A percentile compares a stretch with the other conserved stretches of the same genome.
Evolutionary conservation across 2,113 vertebrate genomes (phyloP).

Genomic region (Eretmodus cyanostictus): DNA sequence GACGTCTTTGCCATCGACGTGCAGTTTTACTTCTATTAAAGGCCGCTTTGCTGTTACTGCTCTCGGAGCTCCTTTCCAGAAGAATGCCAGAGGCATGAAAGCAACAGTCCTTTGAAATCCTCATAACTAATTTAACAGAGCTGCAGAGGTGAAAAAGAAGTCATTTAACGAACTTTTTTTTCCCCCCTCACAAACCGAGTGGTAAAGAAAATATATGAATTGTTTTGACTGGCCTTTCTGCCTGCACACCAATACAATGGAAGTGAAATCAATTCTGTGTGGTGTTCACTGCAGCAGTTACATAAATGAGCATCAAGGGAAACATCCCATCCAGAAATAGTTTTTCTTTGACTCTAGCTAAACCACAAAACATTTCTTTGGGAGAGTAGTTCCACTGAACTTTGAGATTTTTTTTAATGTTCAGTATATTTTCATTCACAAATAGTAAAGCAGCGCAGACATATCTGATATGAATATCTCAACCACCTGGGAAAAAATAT

Average conservation of each 20-base stretch:
- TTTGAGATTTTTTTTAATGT: not conserved
- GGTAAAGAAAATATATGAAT: not conserved
- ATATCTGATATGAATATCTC: not conserved
- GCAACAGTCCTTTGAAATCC: not conserved
- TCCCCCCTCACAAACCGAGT: rapidly evolving
- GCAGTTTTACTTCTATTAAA: not conserved
- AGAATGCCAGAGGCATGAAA: not conserved
- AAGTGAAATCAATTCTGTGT: not conserved
- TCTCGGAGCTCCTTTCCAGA: not conserved
- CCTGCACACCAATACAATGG: not conserved
- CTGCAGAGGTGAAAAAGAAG: not conserved
- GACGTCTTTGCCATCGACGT: not conserved
- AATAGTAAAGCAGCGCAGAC: not conserved
- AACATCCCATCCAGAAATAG: not conserved
- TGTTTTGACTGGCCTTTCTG: not conserved
- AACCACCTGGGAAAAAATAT: not conserved
- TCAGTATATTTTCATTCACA: not conserved
- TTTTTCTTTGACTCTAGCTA: not conserved
- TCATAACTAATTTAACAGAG: not conserved
- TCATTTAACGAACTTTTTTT: not conserved
- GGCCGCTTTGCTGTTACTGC: not conserved
- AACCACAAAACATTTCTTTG: not conserved
- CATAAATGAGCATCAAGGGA: not conserved
- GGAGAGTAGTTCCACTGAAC: not conserved
- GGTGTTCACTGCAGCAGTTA: not conserved